A percentile compares a stretch with the other conserved stretches of the same genome.
These are phyloP conservation scores for Paraescarpia echinospica DNA, from an alignment of 1,140 invertebrate genomes.

Conservation along the genomic window DNA sequence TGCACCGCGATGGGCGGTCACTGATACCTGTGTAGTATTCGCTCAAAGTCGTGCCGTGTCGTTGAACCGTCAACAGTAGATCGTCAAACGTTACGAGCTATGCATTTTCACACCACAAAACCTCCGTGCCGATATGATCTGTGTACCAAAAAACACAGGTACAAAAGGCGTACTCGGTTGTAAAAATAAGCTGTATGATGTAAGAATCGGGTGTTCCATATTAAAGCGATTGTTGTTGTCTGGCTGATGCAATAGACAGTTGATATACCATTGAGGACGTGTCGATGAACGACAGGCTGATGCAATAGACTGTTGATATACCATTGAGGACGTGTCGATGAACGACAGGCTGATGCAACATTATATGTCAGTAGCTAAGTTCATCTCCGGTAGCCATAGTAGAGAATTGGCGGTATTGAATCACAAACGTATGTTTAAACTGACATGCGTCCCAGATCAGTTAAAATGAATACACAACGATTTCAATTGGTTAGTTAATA, in stretches of 20 bases:
- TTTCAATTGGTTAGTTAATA: too few relatives aligned
- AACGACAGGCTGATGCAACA: not conserved
- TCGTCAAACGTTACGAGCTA: too few relatives aligned
- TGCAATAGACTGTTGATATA: not conserved
- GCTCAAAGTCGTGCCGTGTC: not conserved
- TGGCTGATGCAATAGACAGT: not conserved
- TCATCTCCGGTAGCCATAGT: not conserved
- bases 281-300: not conserved
- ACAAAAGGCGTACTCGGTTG: too few relatives aligned
- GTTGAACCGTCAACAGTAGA: not conserved
- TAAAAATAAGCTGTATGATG: not conserved
- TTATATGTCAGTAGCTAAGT: not conserved
- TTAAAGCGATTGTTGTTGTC: not conserved
- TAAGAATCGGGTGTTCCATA: not conserved
- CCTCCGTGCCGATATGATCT: too few relatives aligned
- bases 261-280: not conserved
- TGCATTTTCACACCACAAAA: too few relatives aligned
- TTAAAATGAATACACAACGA: too few relatives aligned
- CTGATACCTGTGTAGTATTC: not conserved
- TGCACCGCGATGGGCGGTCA: not conserved
- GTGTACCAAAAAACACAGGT: too few relatives aligned
- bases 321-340: not conserved
- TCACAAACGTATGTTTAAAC: not conserved
- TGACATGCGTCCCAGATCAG: too few relatives aligned
- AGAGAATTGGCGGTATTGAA: not conserved